phyloP scores from a whole-genome alignment of 2,888 invertebrate species.

The Pycnomerus fuliginosus region DNA sequence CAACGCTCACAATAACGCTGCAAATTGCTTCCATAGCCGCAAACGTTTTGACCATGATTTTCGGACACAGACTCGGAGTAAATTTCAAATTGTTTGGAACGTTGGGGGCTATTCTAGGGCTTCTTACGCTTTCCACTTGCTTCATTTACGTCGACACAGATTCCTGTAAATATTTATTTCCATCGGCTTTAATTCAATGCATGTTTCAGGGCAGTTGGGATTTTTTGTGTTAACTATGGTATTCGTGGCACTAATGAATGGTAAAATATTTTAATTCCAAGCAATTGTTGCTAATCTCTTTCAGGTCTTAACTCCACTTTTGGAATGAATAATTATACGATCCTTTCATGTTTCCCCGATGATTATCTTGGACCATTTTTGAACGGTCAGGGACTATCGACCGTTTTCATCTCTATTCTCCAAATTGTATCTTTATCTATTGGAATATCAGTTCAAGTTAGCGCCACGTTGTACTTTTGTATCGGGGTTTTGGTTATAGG shows the following conservation, averaged over 20 bases:
- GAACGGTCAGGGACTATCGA: conserved; percentile 21
- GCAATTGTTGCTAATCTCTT: too few relatives aligned
- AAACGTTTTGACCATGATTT: conserved; percentile 7
- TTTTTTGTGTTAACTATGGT: conserved; percentile 24
- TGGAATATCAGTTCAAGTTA: conserved; percentile 14
- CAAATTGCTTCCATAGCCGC: conserved; percentile 5
- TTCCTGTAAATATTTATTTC: conserved; percentile 10
- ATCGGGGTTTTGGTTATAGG: conserved; percentile 12
- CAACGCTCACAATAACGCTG: conserved; percentile 5
- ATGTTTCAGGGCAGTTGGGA: conserved; percentile 26
- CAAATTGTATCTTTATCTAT: conserved; percentile 20
- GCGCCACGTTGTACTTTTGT: conserved; percentile 24
- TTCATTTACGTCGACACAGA: conserved; percentile 14
- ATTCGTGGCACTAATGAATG: conserved; percentile 14
- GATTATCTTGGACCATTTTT: conserved; percentile 18
- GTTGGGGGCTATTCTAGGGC: conserved; percentile 1
- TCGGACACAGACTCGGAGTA: conserved; percentile 9
- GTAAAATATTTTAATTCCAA: too few relatives aligned
- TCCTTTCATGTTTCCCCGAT: conserved; percentile 16
- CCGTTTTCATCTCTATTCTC: conserved; percentile 17
- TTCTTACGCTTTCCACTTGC: neutral
- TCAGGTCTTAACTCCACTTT: conserved; percentile 23
- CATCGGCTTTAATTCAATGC: neutral
- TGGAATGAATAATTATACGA: conserved; percentile 17
- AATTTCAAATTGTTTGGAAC: conserved; percentile 3